Conservation (phyloP, 2,113 vertebrate genomes). For the Struthidea cinerea region DNA sequence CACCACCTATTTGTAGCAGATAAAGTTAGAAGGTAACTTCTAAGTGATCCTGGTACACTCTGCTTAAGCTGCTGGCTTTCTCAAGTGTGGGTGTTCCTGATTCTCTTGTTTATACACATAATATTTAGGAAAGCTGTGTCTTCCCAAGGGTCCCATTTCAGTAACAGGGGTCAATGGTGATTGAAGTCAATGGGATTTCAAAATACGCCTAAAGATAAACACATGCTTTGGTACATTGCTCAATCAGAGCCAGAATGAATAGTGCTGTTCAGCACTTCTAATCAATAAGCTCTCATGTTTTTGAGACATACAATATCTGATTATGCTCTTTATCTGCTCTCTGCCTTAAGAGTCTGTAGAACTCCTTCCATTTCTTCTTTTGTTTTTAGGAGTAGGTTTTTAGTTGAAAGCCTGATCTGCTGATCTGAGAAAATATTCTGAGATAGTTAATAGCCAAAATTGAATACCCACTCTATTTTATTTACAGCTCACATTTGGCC, state of each 20-base stretch:
- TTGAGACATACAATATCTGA: neutral
- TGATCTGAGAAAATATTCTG: constrained; percentile 15
- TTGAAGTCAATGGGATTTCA: constrained; percentile 49
- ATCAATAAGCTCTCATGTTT: neutral
- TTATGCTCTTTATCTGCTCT: neutral
- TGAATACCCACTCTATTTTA: constrained; percentile 57
- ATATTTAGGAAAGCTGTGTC: constrained; percentile 55
- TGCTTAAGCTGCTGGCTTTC: neutral
- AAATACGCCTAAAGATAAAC: constrained; percentile 51
- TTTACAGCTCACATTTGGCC: constrained; percentile 66
- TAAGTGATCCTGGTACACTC: neutral
- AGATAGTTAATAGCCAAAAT: constrained; percentile 54
- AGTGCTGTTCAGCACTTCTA: neutral
- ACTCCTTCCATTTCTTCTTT: neutral
- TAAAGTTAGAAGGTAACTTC: neutral
- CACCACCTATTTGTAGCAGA: neutral
- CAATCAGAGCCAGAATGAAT: neutral
- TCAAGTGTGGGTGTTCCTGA: constrained; percentile 28
- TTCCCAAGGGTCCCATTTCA: constrained; percentile 47
- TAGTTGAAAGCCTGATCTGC: neutral
- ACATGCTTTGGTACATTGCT: constrained; percentile 13
- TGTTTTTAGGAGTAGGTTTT: neutral
- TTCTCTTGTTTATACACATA: constrained; percentile 50
- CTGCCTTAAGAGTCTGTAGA: neutral
- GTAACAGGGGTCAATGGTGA: constrained; percentile 41